Evolutionary conservation across 2,113 vertebrate genomes (phyloP).

Genomic region (Rhinoderma darwinii): DNA sequence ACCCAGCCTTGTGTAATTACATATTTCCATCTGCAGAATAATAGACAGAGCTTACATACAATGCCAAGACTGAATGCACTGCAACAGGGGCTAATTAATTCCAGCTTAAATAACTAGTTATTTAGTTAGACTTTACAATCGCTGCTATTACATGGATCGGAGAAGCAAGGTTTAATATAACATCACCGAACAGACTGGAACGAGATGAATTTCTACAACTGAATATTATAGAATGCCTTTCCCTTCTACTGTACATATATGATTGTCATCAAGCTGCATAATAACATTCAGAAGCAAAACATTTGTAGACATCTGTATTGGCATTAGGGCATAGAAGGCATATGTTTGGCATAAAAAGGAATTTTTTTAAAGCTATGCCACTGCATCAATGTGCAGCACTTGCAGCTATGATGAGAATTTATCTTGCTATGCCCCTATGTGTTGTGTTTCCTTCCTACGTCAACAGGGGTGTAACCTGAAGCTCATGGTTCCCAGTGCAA

Average conservation of each 20-base stretch:
- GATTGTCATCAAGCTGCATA: too few relatives aligned
- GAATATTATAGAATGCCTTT: neutral
- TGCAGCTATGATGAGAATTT: too few relatives aligned
- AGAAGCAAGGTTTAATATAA: neutral
- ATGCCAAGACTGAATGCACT: slow-evolving; percentile 22
- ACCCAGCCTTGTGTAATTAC: slow-evolving; percentile 54
- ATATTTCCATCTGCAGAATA: slow-evolving; percentile 54
- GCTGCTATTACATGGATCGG: neutral
- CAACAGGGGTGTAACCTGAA: too few relatives aligned
- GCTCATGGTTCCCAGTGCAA: too few relatives aligned
- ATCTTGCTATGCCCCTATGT: too few relatives aligned
- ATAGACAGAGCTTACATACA: slow-evolving; percentile 36
- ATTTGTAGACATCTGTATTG: too few relatives aligned
- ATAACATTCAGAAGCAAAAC: too few relatives aligned
- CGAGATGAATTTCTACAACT: neutral
- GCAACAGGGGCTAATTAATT: slow-evolving; percentile 40
- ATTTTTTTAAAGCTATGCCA: too few relatives aligned
- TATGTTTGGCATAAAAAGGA: too few relatives aligned
- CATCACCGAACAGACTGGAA: neutral
- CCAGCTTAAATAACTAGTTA: slow-evolving; percentile 36
- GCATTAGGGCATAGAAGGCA: too few relatives aligned
- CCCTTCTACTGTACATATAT: neutral
- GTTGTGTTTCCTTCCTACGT: too few relatives aligned
- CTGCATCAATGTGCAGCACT: too few relatives aligned
- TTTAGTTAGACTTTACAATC: neutral